A percentile compares a stretch with the other conserved stretches of the same genome.
phyloP scores from a whole-genome alignment of 1,140 invertebrate species.

The Scaptomyza graminum region DNA sequence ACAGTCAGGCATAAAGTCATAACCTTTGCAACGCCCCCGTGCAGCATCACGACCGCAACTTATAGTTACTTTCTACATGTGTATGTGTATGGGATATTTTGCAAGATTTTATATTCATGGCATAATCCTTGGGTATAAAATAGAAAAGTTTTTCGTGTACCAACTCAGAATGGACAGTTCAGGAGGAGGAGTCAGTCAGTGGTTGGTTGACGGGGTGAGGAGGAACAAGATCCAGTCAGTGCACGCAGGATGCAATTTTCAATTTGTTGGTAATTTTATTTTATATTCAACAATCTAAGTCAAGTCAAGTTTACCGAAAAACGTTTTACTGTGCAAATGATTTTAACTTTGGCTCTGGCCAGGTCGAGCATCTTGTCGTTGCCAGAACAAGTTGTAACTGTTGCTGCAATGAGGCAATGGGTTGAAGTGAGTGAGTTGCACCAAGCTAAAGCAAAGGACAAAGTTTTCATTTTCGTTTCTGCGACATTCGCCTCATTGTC shows the following conservation, averaged over 20 bases:
- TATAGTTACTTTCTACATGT: conserved; percentile 59
- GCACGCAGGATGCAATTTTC: conserved; percentile 80
- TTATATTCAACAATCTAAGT: conserved; percentile 80
- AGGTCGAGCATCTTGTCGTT: conserved; percentile 31
- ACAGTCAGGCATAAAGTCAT: conserved; percentile 49
- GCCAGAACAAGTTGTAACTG: conserved; percentile 66
- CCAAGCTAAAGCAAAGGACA: conserved; percentile 50
- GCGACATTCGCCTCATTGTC: conserved; percentile 56
- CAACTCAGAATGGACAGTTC: conserved; percentile 17
- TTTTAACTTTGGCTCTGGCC: conserved; percentile 65
- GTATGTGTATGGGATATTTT: conserved; percentile 61
- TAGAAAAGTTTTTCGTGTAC: conserved; percentile 73
- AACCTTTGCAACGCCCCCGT: conserved; percentile 57
- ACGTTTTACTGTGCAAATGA: conserved; percentile 81
- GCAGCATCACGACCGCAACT: conserved; percentile 68
- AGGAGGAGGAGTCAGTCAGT: neutral
- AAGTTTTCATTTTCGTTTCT: conserved; percentile 59
- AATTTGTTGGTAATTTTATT: conserved; percentile 82
- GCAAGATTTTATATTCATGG: conserved; percentile 80
- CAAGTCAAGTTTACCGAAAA: conserved; percentile 80
- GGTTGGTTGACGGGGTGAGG: neutral
- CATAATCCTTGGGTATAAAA: conserved; percentile 78
- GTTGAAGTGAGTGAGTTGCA: conserved; percentile 3
- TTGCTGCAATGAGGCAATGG: conserved; percentile 41
- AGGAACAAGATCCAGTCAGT: conserved; percentile 22